Evolutionary conservation across 2,888 invertebrate species (phyloP).

Genomic region (Cryptus armator): DNA sequence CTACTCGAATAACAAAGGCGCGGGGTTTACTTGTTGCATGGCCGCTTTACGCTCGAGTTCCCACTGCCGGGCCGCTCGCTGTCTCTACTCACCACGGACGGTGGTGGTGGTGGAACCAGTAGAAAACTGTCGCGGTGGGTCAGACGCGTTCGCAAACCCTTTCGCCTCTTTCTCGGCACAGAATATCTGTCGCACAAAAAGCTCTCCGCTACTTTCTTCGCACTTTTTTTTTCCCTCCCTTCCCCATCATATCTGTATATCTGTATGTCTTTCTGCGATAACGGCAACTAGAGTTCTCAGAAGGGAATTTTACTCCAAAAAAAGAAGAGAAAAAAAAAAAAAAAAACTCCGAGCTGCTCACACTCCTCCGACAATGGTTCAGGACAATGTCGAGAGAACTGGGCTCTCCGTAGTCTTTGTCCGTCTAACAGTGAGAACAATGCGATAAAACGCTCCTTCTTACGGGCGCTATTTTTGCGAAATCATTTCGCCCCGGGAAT

Average conservation of each 20-base stretch:
- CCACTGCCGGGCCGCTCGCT: constrained; percentile 46
- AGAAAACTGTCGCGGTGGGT: constrained; percentile 60
- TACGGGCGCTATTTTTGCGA: constrained; percentile 38
- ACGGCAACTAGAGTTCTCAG: constrained; percentile 43
- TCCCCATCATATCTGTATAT: background rate
- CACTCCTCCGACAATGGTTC: constrained; percentile 46
- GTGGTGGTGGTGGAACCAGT: constrained; percentile 46
- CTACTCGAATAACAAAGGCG: constrained; percentile 71
- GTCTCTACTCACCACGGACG: constrained; percentile 55
- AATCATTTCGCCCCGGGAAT: constrained; percentile 38
- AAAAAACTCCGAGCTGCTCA: constrained; percentile 40
- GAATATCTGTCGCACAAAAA: constrained; percentile 31
- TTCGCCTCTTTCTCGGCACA: constrained; percentile 3
- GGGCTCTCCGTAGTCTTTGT: constrained; percentile 46
- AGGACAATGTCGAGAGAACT: constrained; percentile 38
- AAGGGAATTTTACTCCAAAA: constrained; percentile 46
- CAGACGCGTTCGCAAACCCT: constrained; percentile 26
- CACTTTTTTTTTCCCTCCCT: constrained; percentile 7
- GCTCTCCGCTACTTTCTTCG: constrained; percentile 24
- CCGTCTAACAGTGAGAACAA: constrained; percentile 52
- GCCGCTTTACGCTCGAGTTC: constrained; percentile 57
- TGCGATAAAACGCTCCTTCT: constrained; percentile 51
- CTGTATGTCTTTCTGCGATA: constrained; percentile 34
- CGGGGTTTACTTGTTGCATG: constrained; percentile 70
- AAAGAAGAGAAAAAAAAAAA: constrained; percentile 23